Conservation (phyloP, 2,113 vertebrate species). For the Cyrtonyx montezumae region DNA sequence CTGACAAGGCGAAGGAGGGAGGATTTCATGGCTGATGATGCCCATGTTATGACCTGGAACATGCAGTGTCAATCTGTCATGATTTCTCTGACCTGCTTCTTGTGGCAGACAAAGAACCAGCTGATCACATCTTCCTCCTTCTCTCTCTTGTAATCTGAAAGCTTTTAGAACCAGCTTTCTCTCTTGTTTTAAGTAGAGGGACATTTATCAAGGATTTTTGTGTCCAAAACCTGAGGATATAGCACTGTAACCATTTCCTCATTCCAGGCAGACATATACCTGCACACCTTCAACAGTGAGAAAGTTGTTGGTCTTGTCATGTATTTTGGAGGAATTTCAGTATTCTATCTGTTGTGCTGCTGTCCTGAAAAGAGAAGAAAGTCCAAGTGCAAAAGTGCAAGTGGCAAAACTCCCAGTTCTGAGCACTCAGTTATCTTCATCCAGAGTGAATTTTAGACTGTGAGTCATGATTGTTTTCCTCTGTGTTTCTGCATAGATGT, state of each 20-base stretch:
- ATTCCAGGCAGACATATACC: background rate
- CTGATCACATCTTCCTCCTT: background rate
- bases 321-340: background rate
- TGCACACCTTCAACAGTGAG: background rate
- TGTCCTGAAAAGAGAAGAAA: background rate
- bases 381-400: background rate
- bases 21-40: background rate
- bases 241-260: background rate
- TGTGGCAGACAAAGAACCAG: background rate
- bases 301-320: background rate
- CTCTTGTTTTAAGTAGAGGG: background rate
- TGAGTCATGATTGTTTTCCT: background rate
- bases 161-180: background rate
- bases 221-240: background rate
- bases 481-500: constrained; percentile 81
- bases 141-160: background rate
- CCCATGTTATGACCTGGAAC: background rate
- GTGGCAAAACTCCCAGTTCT: background rate
- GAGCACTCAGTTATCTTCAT: background rate
- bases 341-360: background rate
- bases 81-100: background rate
- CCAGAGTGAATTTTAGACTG: background rate
- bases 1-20: background rate
- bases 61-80: accelerated
- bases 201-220: background rate